Conservation (phyloP, 2,888 invertebrate genomes). For the Escarpia spicata region DNA sequence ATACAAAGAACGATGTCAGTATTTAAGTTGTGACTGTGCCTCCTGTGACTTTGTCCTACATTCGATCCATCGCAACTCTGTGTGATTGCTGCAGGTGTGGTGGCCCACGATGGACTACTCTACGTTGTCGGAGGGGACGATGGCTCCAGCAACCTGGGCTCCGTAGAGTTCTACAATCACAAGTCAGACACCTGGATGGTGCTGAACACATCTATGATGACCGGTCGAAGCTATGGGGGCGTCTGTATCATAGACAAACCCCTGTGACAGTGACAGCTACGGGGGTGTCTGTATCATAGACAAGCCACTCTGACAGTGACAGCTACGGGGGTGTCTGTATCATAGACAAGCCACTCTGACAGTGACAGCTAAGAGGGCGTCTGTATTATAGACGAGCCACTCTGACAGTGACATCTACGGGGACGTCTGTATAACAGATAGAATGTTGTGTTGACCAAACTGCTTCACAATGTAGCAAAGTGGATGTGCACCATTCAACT, state of each 20-base stretch:
- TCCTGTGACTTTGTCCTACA: not conserved
- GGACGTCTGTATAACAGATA: too few relatives aligned
- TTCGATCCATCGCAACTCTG: not conserved
- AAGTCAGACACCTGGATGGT: slow-evolving; percentile 86
- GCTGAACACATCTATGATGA: slow-evolving; percentile 86
- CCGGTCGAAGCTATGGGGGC: slow-evolving; percentile 94
- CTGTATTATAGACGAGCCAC: too few relatives aligned
- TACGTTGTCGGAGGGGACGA: slow-evolving; percentile 97
- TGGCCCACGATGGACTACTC: slow-evolving; percentile 82
- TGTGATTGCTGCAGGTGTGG: slow-evolving; percentile 73
- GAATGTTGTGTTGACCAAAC: not conserved
- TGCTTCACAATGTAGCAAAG: not conserved
- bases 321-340: slow-evolving; percentile 68
- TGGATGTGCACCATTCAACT: not conserved
- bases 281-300: too few relatives aligned
- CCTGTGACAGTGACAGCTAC: slow-evolving; percentile 24
- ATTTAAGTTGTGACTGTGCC: too few relatives aligned
- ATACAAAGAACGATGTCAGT: too few relatives aligned
- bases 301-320: too few relatives aligned
- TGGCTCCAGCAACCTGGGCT: slow-evolving; percentile 88
- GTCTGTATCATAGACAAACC: slow-evolving; percentile 85
- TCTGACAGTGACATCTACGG: too few relatives aligned
- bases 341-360: slow-evolving; percentile 72
- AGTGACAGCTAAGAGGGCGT: too few relatives aligned
- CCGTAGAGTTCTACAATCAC: slow-evolving; percentile 93